Evolutionary conservation across 2,888 invertebrate species (phyloP), one percentile per base, ranked within the genome.

Genomic region (Acrocyrtus sp.): DNA sequence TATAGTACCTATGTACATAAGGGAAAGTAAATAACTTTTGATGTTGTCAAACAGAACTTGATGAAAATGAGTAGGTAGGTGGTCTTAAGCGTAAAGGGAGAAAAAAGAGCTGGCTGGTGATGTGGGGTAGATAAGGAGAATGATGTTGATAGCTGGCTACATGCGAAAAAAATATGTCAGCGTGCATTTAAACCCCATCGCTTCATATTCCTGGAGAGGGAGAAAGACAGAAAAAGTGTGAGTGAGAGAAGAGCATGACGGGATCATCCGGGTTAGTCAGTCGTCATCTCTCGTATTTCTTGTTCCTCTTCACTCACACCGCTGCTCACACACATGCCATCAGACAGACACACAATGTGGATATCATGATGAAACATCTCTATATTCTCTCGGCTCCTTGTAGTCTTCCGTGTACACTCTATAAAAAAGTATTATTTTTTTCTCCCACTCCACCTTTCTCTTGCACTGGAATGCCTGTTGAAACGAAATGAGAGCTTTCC

Each of bases 201-300:
- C 53, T 19, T 48, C 48, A 48, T 48, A 12, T 24, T 1, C 24
- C 22, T 48, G 21, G 3, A 21, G 24, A 53, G 17, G 29, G 26
- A 39, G 39, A 54, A 19, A 19, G 17, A 21, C 17, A 10, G n/a
- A 1, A n/a, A 34, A 19, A n/a, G n/a, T n/a, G n/a, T n/a, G n/a
- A 60, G 48, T 48, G 19, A 27, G 60, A 21, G 60, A 60, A 48
- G 27, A 48, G 39, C 57, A 48, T 66, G 56, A 66, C 66, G 66
- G 66, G 57, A 66, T 66, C 57, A 66, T 66, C 66, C 66, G 66
- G 66, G 57, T 66, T 54, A 66, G 19, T 47, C 57, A 48, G 56
- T 66, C 66, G 66, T 66, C 57, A 66, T 17, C 66, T 66, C 41
- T 66, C 66, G 66, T 66, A 29, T 54, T 53, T 63, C 39, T 27